Conservation (phyloP, 2,797 vertebrate genomes). For the Scyliorhinus canicula region DNA sequence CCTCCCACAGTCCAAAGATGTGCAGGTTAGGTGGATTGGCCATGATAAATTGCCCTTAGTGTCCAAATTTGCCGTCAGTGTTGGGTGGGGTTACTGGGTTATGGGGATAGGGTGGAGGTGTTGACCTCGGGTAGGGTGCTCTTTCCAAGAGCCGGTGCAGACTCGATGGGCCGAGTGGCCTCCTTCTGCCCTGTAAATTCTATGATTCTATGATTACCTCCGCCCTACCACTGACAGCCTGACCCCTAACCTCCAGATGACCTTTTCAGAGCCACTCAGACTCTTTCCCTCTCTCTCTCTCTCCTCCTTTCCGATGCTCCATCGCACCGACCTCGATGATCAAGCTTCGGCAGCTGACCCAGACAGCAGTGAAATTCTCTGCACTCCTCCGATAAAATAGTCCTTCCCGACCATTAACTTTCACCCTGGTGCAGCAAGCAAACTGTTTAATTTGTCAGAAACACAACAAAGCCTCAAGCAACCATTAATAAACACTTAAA, state of each 20-base stretch:
- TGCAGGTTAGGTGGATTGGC: no score
- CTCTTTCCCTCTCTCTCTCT: neutral
- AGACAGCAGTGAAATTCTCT: neutral
- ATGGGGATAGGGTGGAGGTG: no score
- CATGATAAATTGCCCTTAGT: no score
- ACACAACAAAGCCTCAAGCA: neutral
- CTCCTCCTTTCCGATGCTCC: neutral
- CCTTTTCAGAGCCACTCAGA: neutral
- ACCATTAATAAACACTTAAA: conserved; percentile 24
- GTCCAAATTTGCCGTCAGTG: no score
- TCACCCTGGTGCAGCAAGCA: neutral
- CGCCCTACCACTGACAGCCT: no score
- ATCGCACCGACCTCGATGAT: neutral
- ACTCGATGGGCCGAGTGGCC: no score
- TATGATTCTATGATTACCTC: no score
- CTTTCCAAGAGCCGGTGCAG: no score
- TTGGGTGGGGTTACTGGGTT: no score
- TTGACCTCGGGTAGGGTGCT: no score
- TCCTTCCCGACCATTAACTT: neutral
- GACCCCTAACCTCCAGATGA: neutral
- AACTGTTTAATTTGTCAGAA: neutral
- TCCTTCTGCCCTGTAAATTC: no score
- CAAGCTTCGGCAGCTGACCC: neutral
- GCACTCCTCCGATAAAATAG: neutral
- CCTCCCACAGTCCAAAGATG: no score